A percentile compares a stretch with the other conserved stretches of the same genome.
Evolutionary conservation across 2,888 invertebrate genomes (phyloP).

Genomic region (Rhopalosiphum nymphaeae): DNA sequence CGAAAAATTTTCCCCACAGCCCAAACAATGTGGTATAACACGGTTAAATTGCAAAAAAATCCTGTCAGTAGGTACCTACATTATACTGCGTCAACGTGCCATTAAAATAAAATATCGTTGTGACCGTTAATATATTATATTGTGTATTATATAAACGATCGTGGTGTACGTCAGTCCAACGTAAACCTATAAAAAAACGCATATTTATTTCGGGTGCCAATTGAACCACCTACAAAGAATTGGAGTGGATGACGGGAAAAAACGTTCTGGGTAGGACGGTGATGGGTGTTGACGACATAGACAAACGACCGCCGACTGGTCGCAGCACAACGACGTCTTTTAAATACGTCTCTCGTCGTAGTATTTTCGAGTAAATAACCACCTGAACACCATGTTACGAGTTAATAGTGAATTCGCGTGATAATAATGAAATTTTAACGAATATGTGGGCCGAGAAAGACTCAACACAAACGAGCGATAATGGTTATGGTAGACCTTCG

Average conservation of each 20-base stretch:
- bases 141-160: not conserved
- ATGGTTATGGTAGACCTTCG: not conserved
- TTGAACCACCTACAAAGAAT: not conserved
- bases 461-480: not conserved
- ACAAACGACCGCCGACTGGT: not conserved
- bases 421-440: slow-evolving; percentile 4
- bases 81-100: not conserved
- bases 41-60: not conserved
- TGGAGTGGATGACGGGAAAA: not conserved
- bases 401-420: not conserved
- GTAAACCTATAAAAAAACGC: not conserved
- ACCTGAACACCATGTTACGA: not conserved
- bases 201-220: slow-evolving; percentile 4
- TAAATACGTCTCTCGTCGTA: not conserved
- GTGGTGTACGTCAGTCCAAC: not conserved
- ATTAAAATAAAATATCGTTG: slow-evolving; percentile 5
- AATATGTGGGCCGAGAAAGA: not conserved
- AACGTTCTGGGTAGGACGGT: not conserved
- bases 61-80: not conserved
- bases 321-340: not conserved
- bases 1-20: not conserved
- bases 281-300: not conserved
- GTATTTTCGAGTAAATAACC: not conserved
- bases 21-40: not conserved
- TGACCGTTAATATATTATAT: not conserved